These are phyloP conservation scores for Pangasianodon hypophthalmus DNA, from an alignment of 2,113 vertebrate genomes.

Conservation along the genomic window DNA sequence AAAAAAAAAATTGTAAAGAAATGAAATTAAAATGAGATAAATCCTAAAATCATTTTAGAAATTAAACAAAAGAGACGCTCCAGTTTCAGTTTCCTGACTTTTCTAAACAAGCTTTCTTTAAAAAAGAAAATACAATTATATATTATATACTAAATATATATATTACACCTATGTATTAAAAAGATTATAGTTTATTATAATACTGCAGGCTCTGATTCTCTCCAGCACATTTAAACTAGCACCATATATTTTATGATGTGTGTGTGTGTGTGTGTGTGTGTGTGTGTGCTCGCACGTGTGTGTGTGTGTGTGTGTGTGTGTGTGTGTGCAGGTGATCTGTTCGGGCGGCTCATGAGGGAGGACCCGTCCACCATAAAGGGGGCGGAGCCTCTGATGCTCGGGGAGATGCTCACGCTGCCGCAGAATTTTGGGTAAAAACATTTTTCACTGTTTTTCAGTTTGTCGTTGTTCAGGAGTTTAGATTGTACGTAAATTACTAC, in stretches of 20 bases:
- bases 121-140: no score
- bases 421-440: conserved; percentile 94
- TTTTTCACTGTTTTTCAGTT: neutral
- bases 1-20: neutral
- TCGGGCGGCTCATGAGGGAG: conserved; percentile 88
- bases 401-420: conserved; percentile 96
- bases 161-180: no score
- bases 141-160: no score
- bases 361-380: conserved; percentile 95
- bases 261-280: neutral
- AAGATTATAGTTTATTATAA: no score
- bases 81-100: no score
- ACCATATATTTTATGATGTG: neutral
- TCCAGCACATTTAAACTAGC: neutral
- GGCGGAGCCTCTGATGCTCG: conserved; percentile 92
- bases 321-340: conserved; percentile 81
- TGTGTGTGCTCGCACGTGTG: no score
- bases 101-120: no score
- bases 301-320: neutral
- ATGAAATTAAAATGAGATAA: neutral
- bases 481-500: neutral
- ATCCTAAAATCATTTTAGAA: neutral
- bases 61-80: no score
- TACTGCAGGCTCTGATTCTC: neutral
- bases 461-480: neutral